These are phyloP conservation scores for Vimba vimba DNA, from an alignment of 2,113 vertebrate species.

Conservation along the genomic window DNA sequence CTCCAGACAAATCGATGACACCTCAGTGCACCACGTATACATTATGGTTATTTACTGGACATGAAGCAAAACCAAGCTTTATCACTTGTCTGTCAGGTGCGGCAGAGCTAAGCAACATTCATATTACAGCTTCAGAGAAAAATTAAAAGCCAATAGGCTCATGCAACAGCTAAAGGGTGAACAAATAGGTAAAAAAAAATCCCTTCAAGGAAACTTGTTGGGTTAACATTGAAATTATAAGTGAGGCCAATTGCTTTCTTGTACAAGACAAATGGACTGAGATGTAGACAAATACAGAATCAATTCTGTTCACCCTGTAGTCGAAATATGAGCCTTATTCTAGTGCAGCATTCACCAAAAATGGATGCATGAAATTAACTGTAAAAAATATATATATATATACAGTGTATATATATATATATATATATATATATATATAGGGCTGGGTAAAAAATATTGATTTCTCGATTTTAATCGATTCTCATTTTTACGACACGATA, in stretches of 20 bases:
- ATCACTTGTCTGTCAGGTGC: slow-evolving; percentile 12
- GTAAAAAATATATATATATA: background rate
- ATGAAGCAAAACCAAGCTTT: slow-evolving; percentile 66
- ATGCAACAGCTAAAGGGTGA: background rate
- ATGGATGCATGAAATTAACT: background rate
- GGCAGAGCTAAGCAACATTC: slow-evolving; percentile 13
- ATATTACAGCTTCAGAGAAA: background rate
- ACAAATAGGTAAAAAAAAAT: background rate
- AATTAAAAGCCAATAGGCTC: background rate
- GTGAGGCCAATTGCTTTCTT: slow-evolving; percentile 1
- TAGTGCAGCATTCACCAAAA: background rate
- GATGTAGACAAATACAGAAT: background rate
- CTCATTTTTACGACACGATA: too few relatives aligned
- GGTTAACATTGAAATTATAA: background rate
- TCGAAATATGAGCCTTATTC: slow-evolving; percentile 1
- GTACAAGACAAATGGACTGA: slow-evolving; percentile 17
- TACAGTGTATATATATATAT: background rate
- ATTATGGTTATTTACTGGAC: slow-evolving; percentile 88
- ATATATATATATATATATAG: too few relatives aligned
- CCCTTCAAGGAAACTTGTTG: background rate
- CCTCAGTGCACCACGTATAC: slow-evolving; percentile 82
- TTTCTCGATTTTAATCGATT: too few relatives aligned
- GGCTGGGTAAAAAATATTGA: too few relatives aligned
- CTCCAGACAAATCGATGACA: slow-evolving; percentile 91
- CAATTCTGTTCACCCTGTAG: background rate